phyloP scores from a whole-genome alignment of 37 sponge, comb jelly and placozoan species.

The Eunapius fragilis region DNA sequence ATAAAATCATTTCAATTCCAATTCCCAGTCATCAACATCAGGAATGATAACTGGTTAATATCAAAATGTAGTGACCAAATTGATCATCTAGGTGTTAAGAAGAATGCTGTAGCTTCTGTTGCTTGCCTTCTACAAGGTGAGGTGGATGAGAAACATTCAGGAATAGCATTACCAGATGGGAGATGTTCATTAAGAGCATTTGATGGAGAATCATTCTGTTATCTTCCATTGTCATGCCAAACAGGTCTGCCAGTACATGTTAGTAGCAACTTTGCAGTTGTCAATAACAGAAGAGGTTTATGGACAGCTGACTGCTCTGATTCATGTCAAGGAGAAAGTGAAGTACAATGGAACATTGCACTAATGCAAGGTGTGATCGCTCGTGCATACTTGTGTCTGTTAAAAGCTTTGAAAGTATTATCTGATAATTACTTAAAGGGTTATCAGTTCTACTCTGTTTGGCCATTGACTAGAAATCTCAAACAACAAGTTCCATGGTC shows the following conservation, averaged over 20 bases:
- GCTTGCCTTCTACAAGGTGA: constrained; percentile 14
- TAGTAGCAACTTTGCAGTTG: constrained; percentile 71
- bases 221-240: constrained; percentile 30
- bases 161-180: not conserved
- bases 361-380: constrained; percentile 46
- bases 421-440: not conserved
- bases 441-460: constrained; percentile 33
- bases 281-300: constrained; percentile 67
- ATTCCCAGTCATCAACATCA: not conserved
- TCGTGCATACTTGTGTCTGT: constrained; percentile 26
- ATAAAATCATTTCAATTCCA: no score
- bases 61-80: not conserved
- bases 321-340: not conserved
- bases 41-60: not conserved
- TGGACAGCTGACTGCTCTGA: constrained; percentile 37
- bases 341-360: constrained; percentile 45
- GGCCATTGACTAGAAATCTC: constrained; percentile 37
- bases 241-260: constrained; percentile 82
- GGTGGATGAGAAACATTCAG: not conserved
- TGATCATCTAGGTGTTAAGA: not conserved
- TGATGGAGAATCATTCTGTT: constrained; percentile 54
- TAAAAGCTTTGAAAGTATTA: constrained; percentile 20
- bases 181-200: not conserved
- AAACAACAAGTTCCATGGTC: constrained; percentile 40
- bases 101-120: constrained; percentile 24